Evolutionary conservation across 2,113 vertebrate species (phyloP).

Genomic region (Ariopsis seemanni): DNA sequence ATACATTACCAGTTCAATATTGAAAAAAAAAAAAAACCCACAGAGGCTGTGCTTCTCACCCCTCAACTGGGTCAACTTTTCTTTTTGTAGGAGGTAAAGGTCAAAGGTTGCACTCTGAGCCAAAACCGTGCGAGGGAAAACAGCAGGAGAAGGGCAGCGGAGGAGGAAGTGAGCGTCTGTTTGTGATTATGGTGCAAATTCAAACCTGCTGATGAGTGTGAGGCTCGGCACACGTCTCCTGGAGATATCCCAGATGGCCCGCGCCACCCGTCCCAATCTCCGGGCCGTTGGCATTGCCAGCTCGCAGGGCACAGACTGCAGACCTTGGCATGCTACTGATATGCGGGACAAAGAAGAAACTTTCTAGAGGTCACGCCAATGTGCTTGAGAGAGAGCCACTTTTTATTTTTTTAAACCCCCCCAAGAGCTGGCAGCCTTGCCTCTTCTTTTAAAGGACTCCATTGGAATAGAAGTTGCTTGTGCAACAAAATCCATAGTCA

Average conservation of each 20-base stretch:
- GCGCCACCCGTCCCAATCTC: slow-evolving; percentile 64
- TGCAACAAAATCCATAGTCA: slow-evolving; percentile 12
- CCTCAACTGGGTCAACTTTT: slow-evolving; percentile 48
- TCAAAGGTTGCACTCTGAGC: slow-evolving; percentile 55
- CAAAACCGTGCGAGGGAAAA: slow-evolving; percentile 44
- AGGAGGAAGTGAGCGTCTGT: slow-evolving; percentile 55
- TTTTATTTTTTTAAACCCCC: slow-evolving; percentile 1
- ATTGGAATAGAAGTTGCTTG: slow-evolving; percentile 11
- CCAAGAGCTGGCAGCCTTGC: neutral
- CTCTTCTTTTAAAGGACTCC: slow-evolving; percentile 9
- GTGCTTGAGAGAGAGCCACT: slow-evolving; percentile 58
- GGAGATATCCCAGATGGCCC: slow-evolving; percentile 79
- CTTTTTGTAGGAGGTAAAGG: slow-evolving; percentile 47
- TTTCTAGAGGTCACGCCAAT: slow-evolving; percentile 71
- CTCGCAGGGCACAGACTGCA: slow-evolving; percentile 64
- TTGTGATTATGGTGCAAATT: slow-evolving; percentile 61
- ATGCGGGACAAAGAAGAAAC: slow-evolving; percentile 68
- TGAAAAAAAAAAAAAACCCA: neutral
- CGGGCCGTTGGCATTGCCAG: slow-evolving; percentile 66
- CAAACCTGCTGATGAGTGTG: slow-evolving; percentile 60
- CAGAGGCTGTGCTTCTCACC: slow-evolving; percentile 17
- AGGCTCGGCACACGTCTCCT: slow-evolving; percentile 65
- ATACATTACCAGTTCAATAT: slow-evolving; percentile 8
- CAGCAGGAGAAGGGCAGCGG: slow-evolving; percentile 44
- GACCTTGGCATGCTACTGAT: slow-evolving; percentile 67